These are phyloP conservation scores for Clinocottus analis DNA, from an alignment of 2,113 vertebrate genomes.

Conservation along the genomic window DNA sequence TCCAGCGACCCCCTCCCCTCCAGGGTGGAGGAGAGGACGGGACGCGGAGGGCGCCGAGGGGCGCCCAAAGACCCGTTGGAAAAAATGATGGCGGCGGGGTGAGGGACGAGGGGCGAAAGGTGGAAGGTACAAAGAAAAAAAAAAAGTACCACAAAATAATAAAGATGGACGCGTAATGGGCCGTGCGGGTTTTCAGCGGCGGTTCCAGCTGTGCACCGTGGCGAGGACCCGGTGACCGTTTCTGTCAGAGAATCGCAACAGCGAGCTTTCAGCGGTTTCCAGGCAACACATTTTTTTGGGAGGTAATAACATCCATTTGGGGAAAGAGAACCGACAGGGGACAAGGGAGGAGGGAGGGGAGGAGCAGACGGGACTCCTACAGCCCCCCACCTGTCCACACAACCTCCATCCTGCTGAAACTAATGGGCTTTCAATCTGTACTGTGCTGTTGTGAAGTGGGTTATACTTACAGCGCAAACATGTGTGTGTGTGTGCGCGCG, in stretches of 20 bases:
- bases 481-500: slow-evolving; percentile 29
- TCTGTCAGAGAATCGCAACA: slow-evolving; percentile 65
- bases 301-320: slow-evolving; percentile 77
- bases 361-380: slow-evolving; percentile 60
- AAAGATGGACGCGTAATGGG: slow-evolving; percentile 34
- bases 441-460: slow-evolving; percentile 31
- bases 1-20: slow-evolving; percentile 78
- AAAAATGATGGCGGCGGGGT: slow-evolving; percentile 75
- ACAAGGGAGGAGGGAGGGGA: too few species aligned
- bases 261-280: slow-evolving; percentile 74
- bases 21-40: slow-evolving; percentile 68
- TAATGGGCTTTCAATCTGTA: slow-evolving; percentile 49
- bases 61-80: slow-evolving; percentile 78
- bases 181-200: slow-evolving; percentile 62
- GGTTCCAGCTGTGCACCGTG: slow-evolving; percentile 67
- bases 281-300: slow-evolving; percentile 76
- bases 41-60: slow-evolving; percentile 74
- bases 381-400: slow-evolving; percentile 70
- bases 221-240: slow-evolving; percentile 51
- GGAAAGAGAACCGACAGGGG: slow-evolving; percentile 33
- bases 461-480: slow-evolving; percentile 63
- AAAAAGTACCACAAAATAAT: slow-evolving; percentile 2
- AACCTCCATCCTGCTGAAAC: slow-evolving; percentile 71
- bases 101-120: slow-evolving; percentile 32
- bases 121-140: slow-evolving; percentile 23